A percentile compares a stretch with the other conserved stretches of the same genome.
Evolutionary conservation across 2,888 invertebrate genomes (phyloP).

Genomic region (Perizoma affinitatum): DNA sequence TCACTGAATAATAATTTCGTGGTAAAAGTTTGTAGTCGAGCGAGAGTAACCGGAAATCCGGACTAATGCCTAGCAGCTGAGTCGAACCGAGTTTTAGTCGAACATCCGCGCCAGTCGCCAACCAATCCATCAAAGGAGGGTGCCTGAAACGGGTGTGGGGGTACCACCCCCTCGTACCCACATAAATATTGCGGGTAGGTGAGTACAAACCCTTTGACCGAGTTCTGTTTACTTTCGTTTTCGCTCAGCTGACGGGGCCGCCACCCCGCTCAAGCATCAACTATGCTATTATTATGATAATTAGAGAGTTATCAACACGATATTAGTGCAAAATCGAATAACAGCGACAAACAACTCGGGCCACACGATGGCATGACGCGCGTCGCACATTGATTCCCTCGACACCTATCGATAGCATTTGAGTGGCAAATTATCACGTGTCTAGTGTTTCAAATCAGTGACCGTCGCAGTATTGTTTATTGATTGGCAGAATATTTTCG

Average conservation of each 20-base stretch:
- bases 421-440: constrained; percentile 6
- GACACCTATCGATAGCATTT: constrained; percentile 11
- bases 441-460: constrained; percentile 6
- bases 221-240: constrained; percentile 85
- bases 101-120: constrained; percentile 80
- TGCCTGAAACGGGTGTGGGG: constrained; percentile 74
- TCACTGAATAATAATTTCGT: constrained; percentile 77
- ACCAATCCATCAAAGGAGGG: constrained; percentile 84
- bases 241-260: constrained; percentile 83
- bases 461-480: constrained; percentile 1
- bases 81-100: constrained; percentile 76
- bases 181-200: constrained; percentile 85
- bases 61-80: constrained; percentile 70
- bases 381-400: constrained; percentile 9
- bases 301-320: constrained; percentile 75
- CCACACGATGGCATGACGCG: constrained; percentile 16
- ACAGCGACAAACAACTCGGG: constrained; percentile 29
- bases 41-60: constrained; percentile 71
- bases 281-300: constrained; percentile 81
- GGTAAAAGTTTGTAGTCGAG: constrained; percentile 70
- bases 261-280: constrained; percentile 70
- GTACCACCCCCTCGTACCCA: constrained; percentile 74
- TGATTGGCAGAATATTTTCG: constrained; percentile 11
- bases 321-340: constrained; percentile 58
- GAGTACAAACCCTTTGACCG: constrained; percentile 85